Evolutionary conservation across 2,113 vertebrate genomes (phyloP).

Genomic region (Vicugna pacos): DNA sequence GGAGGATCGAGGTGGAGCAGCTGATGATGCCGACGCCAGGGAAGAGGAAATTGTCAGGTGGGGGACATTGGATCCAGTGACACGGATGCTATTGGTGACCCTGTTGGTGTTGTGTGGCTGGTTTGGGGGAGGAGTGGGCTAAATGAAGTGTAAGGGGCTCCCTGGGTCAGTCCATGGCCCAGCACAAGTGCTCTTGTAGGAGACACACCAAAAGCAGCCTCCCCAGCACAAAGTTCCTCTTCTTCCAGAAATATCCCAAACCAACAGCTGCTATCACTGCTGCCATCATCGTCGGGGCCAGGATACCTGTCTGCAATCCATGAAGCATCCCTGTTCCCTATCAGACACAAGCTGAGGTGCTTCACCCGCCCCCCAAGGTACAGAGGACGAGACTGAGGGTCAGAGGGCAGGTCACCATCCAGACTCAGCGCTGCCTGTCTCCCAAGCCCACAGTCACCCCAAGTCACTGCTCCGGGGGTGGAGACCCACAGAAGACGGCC

Average conservation of each 20-base stretch:
- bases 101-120: fast-evolving
- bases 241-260: neutral
- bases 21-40: fast-evolving
- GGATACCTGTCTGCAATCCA: no score
- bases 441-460: neutral
- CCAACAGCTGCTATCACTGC: neutral
- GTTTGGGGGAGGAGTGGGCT: neutral
- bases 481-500: no score
- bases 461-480: neutral
- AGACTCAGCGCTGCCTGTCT: neutral
- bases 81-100: fast-evolving
- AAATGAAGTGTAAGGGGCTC: neutral
- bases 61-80: neutral
- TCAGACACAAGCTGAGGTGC: neutral
- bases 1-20: fast-evolving
- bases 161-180: neutral
- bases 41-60: neutral
- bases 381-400: neutral
- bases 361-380: no score
- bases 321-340: no score
- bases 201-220: fast-evolving
- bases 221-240: neutral
- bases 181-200: neutral
- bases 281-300: neutral
- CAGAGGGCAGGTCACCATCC: neutral